Conservation (phyloP, 2,888 invertebrate genomes). For the Andrena bucephala region DNA sequence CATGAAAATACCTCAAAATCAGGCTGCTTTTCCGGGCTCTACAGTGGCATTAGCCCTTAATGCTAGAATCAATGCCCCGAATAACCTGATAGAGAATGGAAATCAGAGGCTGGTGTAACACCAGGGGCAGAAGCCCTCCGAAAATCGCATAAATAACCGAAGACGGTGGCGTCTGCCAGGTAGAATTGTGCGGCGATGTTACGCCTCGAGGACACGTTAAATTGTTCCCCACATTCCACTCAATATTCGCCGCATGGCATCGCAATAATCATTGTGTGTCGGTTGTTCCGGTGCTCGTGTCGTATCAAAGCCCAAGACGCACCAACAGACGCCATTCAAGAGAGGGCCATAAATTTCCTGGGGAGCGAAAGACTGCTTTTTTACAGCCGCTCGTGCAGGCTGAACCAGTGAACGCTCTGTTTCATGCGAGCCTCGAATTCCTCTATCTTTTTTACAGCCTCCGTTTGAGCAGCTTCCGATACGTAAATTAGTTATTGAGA, state of each 20-base stretch:
- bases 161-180: constrained; percentile 21
- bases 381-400: constrained; percentile 42
- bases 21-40: too few species aligned
- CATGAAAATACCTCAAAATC: too few species aligned
- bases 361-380: constrained; percentile 51
- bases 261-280: constrained; percentile 67
- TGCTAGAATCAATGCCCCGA: not conserved
- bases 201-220: constrained; percentile 63
- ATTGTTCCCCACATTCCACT: constrained; percentile 45
- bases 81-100: not conserved
- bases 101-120: not conserved
- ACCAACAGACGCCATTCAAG: constrained; percentile 58
- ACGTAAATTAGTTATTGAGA: constrained; percentile 48
- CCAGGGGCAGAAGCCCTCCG: constrained; percentile 11
- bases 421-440: constrained; percentile 52
- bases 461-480: constrained; percentile 53
- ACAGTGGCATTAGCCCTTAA: too few species aligned
- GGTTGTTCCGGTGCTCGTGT: constrained; percentile 67
- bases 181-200: constrained; percentile 55
- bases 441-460: constrained; percentile 36
- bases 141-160: constrained; percentile 54
- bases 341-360: constrained; percentile 59
- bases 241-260: constrained; percentile 29
- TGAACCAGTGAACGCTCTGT: constrained; percentile 42
- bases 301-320: constrained; percentile 55